Evolutionary conservation across 2,888 invertebrate genomes (phyloP), one percentile per base, ranked within the genome.

Genomic region (Drosophila parthenogenetica): DNA sequence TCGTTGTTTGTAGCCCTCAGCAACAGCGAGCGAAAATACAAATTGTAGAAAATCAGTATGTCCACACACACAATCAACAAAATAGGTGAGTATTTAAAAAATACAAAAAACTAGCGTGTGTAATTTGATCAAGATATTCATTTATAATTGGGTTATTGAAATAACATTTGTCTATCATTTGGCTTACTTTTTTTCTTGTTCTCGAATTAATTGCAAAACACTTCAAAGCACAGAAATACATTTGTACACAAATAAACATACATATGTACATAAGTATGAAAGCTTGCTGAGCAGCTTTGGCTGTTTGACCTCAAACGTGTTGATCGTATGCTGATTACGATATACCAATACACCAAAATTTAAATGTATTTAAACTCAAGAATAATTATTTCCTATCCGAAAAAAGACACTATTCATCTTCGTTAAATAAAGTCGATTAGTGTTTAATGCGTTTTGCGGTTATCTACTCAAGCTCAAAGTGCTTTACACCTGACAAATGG

Each of bases 11-110:
- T 42, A 62, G 77, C 83, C 73, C 80, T 81, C 79, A 74, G 82
- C 83, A 81, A 85, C 81, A 82, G 81, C 58, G 60, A 78, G 57
- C 79, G 46, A 69, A 73, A 78, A 78, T 60, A 65, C 22, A 72
- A 71, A 68, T 66, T 61, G 67, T 72, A 74, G 62, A 72, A 81
- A 79, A 75, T 68, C 64, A 54, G 65, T 70, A 74, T 72, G 55
- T 60, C 62, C 77, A 65, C 67, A 66, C 65, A 61, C 54, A 35
- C 35, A 35, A 68, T 8, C 29, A 59, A 50, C 43, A 25, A 65
- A 55, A 67, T 54, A 69, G 59, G 69, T 73, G 59, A 58, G 51
- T 19, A 35, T 35, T 13, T 13, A 8, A 35, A 35, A 13, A 77
- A 55, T 40, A 61, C 61, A 63, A 55, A 40, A 25, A 37, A 16